Evolutionary conservation across 2,888 invertebrate genomes (phyloP), one percentile per base, ranked within the genome.

Genomic region (Julus scanicus): DNA sequence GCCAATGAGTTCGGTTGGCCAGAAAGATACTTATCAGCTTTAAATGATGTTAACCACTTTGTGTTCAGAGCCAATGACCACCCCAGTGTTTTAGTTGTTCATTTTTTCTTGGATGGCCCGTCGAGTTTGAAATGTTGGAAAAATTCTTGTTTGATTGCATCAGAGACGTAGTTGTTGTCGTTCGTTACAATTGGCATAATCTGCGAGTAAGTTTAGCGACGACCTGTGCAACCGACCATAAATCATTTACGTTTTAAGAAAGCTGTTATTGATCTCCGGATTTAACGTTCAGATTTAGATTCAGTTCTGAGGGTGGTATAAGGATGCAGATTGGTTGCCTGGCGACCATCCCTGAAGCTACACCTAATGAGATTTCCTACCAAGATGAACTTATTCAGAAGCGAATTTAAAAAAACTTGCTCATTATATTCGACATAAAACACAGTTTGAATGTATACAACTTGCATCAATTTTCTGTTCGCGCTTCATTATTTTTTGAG

Each of bases 181-280:
- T 44, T 44, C 44, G 44, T 44, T 44, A 44, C 44, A 44, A 44
- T 44, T 29, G 20, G 9, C 20, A 20, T 20, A 8, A 71, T 71
- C 63, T 71, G 4, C 63, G 9, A 71, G 17, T 29, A 71, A 71
- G 0, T 57, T 11, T 71, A 71, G 20, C 63, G 63, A 71, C n/a
- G 63, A 71, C 17, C 63, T 71, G 20, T 17, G 63, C 63, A 71
- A 71, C 63, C 63, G 63, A 71, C 63, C 20, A 71, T 71, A 71
- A 71, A 71, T 71, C 63, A 71, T 71, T 71, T 71, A 71, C 63
- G 63, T 71, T 71, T 71, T 71, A 71, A 71, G 63, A 71, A 71
- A 71, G 9, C 20, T 20, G 20, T 71, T 71, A 71, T 71, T 71
- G 63, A 71, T 71, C 63, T 71, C 15, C 63, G 63, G 63, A 71